Conservation (phyloP, 2,888 invertebrate species). For the Acanthoscelides obtectus region DNA sequence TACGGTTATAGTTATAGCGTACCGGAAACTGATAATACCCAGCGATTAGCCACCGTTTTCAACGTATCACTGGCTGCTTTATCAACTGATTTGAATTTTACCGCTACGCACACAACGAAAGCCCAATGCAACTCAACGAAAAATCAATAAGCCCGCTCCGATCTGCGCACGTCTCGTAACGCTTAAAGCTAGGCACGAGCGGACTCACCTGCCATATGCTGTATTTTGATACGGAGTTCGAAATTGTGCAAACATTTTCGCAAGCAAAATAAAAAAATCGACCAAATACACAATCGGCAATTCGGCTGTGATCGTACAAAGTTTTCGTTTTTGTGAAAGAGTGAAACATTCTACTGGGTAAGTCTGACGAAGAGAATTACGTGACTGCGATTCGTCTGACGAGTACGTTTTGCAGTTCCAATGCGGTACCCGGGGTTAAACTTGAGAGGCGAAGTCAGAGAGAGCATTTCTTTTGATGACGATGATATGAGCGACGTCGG, state of each 20-base stretch:
- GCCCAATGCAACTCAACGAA: neutral
- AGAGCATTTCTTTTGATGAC: constrained; percentile 61
- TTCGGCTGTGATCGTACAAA: neutral
- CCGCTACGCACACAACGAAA: too few relatives aligned
- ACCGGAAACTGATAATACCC: too few relatives aligned
- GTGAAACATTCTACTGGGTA: neutral
- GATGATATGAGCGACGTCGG: constrained; percentile 71
- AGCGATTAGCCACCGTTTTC: too few relatives aligned
- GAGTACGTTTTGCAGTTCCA: neutral
- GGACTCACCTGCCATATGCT: neutral
- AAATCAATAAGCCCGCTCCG: neutral
- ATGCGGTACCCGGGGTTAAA: constrained; percentile 54
- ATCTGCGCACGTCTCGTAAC: neutral
- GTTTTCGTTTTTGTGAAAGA: neutral
- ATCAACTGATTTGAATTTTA: too few relatives aligned
- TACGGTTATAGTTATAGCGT: too few relatives aligned
- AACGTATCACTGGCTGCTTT: too few relatives aligned
- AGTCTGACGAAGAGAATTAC: neutral
- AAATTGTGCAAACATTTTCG: neutral
- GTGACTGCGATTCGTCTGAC: neutral
- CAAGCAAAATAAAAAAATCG: neutral
- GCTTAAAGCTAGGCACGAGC: neutral
- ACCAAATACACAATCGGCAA: neutral
- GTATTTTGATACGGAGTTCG: neutral
- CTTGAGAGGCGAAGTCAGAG: constrained; percentile 57